phyloP scores from a whole-genome alignment of 2,888 invertebrate genomes.

The Apodemia duryi region DNA sequence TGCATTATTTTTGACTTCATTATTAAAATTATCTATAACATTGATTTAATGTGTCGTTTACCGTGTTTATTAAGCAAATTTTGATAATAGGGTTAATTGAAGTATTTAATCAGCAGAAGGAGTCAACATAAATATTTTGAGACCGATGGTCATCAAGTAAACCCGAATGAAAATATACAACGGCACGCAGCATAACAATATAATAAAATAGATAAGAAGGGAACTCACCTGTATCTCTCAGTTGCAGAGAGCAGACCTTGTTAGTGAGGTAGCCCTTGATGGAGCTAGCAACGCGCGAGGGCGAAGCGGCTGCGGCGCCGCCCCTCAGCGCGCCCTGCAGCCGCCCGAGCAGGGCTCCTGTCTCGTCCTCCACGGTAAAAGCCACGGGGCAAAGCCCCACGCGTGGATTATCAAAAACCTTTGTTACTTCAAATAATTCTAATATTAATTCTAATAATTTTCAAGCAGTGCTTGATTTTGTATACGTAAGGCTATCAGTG shows the following conservation, averaged over 20 bases:
- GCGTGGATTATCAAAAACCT: constrained; percentile 26
- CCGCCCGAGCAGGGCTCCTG: constrained; percentile 81
- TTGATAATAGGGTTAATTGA: no score
- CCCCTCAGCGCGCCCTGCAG: constrained; percentile 84
- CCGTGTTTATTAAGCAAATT: no score
- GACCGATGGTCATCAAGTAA: no score
- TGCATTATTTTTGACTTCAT: no score
- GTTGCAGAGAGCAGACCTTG: constrained; percentile 83
- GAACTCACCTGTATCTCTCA: constrained; percentile 85
- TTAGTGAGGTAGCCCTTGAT: constrained; percentile 85
- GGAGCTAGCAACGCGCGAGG: constrained; percentile 85
- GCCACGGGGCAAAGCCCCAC: constrained; percentile 49
- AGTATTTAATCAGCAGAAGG: no score
- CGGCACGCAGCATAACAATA: background rate
- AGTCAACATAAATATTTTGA: no score
- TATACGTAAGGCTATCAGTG: constrained; percentile 51
- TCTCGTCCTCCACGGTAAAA: constrained; percentile 74
- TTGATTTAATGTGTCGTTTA: no score
- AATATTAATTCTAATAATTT: constrained; percentile 15
- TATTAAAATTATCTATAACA: no score
- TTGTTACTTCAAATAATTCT: constrained; percentile 19
- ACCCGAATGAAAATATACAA: no score
- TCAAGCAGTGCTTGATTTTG: constrained; percentile 22
- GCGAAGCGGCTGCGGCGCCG: constrained; percentile 84
- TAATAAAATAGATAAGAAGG: background rate